Evolutionary conservation across 2,888 invertebrate species (phyloP), one percentile per base, ranked within the genome.

Genomic region (Girardia tigrina): DNA sequence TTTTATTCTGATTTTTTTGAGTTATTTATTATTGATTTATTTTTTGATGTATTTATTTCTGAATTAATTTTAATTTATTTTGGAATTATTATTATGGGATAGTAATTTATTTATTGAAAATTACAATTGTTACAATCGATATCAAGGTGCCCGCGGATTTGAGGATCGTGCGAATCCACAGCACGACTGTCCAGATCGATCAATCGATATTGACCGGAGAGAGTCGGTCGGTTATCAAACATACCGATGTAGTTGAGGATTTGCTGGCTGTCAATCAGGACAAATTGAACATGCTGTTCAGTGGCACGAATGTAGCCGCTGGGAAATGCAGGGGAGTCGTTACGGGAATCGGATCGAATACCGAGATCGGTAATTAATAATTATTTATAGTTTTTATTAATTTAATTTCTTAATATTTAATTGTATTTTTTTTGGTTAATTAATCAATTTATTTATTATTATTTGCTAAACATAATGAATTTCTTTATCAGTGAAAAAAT

Each of bases 111-210:
- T 42, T n/a, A 27, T 76, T 77, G 69, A 90, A n/a, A n/a, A n/a
- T n/a, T n/a, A n/a, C n/a, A n/a, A n/a, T n/a, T n/a, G n/a, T 76
- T 77, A 69, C 90, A 86, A 98, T 99, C 81, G 98, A 98, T 86
- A 98, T 99, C 89, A 99, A 99, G 86, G 94, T 98, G 85, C 98
- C 98, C 79, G 97, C 98, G 81, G 98, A 99, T 86, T 92, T 98
- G 85, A 90, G 98, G 84, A 88, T 99, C 78, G 89, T 89, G 82
- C 94, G 94, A 87, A 94, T 99, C 85, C 92, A 86, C 87, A 98
- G 98, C 78, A 99, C 98, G 79, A 99, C 98, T 79, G 88, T 99
- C 81, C 90, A 98, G 86, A 94, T 99, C 84, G 98, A 99, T 88
- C 98, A 99, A 88, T 97, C 98, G 79, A 98, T 99, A 87, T 88